These are phyloP conservation scores for Saccostrea glomerata DNA, from an alignment of 1,140 invertebrate genomes.

Conservation along the genomic window DNA sequence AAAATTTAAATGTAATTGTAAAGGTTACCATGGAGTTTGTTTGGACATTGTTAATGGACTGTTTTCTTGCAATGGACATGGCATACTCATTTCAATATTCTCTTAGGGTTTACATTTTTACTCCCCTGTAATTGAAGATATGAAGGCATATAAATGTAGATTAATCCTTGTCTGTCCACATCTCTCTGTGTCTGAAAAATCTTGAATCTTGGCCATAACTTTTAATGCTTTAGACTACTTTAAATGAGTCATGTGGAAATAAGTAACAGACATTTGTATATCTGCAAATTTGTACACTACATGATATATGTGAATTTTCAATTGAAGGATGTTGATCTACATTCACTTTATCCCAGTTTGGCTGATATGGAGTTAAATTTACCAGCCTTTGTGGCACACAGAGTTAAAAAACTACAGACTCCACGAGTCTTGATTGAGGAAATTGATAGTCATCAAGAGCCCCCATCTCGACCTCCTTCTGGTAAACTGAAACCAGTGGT, in stretches of 20 bases:
- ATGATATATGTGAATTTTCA: too few species aligned
- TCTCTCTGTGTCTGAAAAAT: too few species aligned
- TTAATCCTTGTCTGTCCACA: neutral
- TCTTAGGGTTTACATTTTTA: neutral
- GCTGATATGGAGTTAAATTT: conserved; percentile 86
- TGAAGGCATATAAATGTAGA: neutral
- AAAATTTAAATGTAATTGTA: too few species aligned
- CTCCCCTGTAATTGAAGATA: neutral
- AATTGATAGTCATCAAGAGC: conserved; percentile 83
- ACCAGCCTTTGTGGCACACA: conserved; percentile 91
- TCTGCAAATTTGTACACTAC: too few species aligned
- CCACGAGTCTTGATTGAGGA: conserved; percentile 88
- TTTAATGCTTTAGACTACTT: too few species aligned
- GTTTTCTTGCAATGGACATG: too few species aligned
- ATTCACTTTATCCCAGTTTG: conserved; percentile 86
- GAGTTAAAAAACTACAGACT: conserved; percentile 87
- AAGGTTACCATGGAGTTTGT: too few species aligned
- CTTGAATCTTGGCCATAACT: too few species aligned
- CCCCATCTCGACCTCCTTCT: conserved; percentile 80
- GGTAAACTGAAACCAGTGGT: conserved; percentile 68
- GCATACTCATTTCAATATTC: too few species aligned
- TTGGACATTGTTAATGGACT: too few species aligned
- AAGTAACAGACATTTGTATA: too few species aligned
- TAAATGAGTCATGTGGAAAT: too few species aligned
- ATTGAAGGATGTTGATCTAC: conserved; percentile 85